Evolutionary conservation across 2,113 vertebrate species (phyloP).

Genomic region (Martes martes): DNA sequence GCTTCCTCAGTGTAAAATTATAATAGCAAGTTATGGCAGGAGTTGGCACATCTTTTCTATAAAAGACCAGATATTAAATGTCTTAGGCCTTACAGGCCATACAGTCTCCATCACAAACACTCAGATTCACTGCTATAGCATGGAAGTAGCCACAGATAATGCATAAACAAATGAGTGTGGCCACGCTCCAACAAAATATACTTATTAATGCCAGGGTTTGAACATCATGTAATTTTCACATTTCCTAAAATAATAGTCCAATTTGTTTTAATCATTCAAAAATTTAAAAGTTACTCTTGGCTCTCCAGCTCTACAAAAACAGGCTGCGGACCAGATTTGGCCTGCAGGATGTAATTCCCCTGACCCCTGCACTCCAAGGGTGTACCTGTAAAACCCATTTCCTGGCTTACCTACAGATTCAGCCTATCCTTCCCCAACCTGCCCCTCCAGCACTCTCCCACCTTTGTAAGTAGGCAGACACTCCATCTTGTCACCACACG

Average conservation of each 20-base stretch:
- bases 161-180: not conserved
- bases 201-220: not conserved
- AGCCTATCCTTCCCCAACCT: not conserved
- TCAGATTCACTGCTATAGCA: not conserved
- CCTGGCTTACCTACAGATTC: not conserved
- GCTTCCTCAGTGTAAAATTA: not conserved
- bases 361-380: fast-evolving
- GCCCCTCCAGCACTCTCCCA: constrained; percentile 7
- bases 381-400: not conserved
- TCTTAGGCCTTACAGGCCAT: not conserved
- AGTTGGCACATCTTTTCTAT: not conserved
- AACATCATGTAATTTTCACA: not conserved
- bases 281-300: not conserved
- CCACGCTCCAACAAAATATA: not conserved
- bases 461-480: constrained; percentile 76
- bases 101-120: not conserved
- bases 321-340: not conserved
- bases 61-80: not conserved
- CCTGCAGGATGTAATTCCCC: not conserved
- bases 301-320: not conserved
- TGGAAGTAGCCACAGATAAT: not conserved
- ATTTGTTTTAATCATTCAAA: not conserved
- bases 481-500: constrained; percentile 60
- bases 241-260: not conserved
- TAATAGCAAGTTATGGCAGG: constrained; percentile 3